These are phyloP conservation scores for Parauchenoglanis ngamensis DNA, from an alignment of 2,797 vertebrate genomes.

Conservation along the genomic window DNA sequence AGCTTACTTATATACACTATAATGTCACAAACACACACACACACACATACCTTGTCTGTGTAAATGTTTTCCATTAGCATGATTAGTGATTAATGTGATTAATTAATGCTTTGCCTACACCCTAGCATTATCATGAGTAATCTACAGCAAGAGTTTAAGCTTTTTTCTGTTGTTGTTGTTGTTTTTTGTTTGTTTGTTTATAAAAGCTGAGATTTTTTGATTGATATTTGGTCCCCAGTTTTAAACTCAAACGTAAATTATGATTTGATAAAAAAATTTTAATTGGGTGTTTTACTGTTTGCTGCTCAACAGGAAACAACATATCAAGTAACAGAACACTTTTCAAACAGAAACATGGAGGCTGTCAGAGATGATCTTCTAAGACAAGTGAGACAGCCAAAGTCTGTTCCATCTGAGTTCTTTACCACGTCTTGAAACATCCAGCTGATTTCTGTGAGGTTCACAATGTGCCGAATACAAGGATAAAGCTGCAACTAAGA, in stretches of 20 bases:
- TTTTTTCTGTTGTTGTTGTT: too few species aligned
- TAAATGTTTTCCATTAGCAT: neutral
- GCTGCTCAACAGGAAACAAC: neutral
- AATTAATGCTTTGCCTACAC: neutral
- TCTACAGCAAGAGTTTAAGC: neutral
- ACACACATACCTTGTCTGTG: neutral
- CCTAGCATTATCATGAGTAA: neutral
- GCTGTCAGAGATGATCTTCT: neutral
- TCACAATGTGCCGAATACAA: neutral
- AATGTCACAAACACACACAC: neutral
- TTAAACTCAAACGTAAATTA: neutral
- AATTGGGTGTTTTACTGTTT: constrained; percentile 2
- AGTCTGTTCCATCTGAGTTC: neutral
- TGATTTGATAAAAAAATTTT: neutral
- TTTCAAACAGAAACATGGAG: neutral
- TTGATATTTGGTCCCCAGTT: neutral
- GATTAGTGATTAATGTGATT: neutral
- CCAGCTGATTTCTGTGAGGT: neutral
- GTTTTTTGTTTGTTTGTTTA: neutral
- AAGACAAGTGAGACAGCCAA: neutral
- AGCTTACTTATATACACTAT: neutral
- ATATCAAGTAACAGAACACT: neutral
- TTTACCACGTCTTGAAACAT: neutral
- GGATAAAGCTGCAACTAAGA: neutral
- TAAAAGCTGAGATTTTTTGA: neutral